Base-by-base conservation (phyloP, 2,888 invertebrate genomes). In the Mycalesis mineus region DNA sequence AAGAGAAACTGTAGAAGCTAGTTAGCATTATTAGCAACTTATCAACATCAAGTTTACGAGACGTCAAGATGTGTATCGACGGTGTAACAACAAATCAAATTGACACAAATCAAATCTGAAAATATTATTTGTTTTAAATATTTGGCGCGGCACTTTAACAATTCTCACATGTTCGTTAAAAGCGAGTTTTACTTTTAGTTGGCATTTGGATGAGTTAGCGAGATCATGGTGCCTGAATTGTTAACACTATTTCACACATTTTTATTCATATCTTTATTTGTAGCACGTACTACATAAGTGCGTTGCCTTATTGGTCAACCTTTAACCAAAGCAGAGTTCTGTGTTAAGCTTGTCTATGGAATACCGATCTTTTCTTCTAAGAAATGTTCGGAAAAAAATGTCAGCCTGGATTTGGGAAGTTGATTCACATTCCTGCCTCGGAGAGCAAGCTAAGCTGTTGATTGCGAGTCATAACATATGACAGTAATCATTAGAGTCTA, bases 111-210 rank as follows among this genome's bases (percentile, higher is more conserved):
- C 22, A 52, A 42, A 51, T 56, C 14, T 44, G 15, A 45, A 41
- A 44, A 58, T 45, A 44, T 22, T 60, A 52, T 45, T 41, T 56
- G 33, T 44, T 41, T 58, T 47, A 53, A 56, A 53, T 58, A 62
- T 56, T 48, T 59, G 56, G 61, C 59, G 58, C 48, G 56, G 61
- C 61, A 62, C 61, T 65, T 61, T 59, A 65, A 53, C 50, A 58
- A 63, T 65, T 66, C 49, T 62, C 65, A 59, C 54, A 28, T 57
- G n/a, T 8, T 44, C 57, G 66, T 60, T 58, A 66, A 66, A 62
- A 61, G 55, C 55, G 52, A 56, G 58, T 57, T 62, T 33, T 63
- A 41, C 58, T 54, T 52, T 53, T 52, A 48, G 47, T 52, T 50
- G 0, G 44, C 45, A 56, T 37, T 49, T 47, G 4, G 29, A 39